Evolutionary conservation across 2,797 vertebrate species (phyloP).

Genomic region (Microctenopoma stevenorrisi): DNA sequence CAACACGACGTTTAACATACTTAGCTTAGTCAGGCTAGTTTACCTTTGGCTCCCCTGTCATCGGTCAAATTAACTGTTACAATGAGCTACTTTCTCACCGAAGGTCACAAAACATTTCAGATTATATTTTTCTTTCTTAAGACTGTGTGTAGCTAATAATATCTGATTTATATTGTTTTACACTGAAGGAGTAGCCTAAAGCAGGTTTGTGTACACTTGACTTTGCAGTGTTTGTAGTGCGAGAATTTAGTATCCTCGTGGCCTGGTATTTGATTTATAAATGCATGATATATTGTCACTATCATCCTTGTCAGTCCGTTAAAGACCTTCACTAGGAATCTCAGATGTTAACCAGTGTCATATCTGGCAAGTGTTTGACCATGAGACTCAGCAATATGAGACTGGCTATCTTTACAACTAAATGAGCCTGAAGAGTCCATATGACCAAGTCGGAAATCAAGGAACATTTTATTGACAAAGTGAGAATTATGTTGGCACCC

Average conservation of each 20-base stretch:
- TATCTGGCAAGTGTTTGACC: background rate
- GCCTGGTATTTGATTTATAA: background rate
- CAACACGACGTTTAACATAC: background rate
- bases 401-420: background rate
- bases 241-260: background rate
- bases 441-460: background rate
- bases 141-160: background rate
- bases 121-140: background rate
- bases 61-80: background rate
- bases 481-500: background rate
- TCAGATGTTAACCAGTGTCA: background rate
- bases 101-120: background rate
- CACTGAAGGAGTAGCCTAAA: background rate
- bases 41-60: background rate
- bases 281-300: background rate
- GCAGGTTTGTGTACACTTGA: background rate
- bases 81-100: background rate
- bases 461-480: background rate
- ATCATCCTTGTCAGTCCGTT: background rate
- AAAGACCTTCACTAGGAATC: background rate
- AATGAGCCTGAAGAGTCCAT: background rate
- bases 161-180: background rate
- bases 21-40: slow-evolving; percentile 8
- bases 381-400: background rate
- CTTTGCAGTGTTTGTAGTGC: too few relatives aligned